Base-by-base conservation (phyloP, 1,140 invertebrate genomes). In the Ceratoteleas bidentatus region DNA sequence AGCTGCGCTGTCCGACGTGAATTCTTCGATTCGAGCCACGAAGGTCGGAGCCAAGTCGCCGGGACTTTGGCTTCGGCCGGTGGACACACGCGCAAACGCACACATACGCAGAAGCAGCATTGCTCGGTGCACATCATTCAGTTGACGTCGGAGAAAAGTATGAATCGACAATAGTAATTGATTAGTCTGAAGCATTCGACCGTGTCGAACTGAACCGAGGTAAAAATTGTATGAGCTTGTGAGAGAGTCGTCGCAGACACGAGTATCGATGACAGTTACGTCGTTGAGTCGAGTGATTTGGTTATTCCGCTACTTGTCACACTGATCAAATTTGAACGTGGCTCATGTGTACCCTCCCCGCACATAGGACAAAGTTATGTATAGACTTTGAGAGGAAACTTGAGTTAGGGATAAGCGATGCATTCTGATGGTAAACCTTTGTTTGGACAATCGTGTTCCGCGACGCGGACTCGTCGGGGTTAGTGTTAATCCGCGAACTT, bases 341-440 rank as follows among this genome's bases (percentile, higher is more conserved):
- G 85, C 85, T 89, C 79, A 85, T 90, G 87, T 90, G 87, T 90
- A 88, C 84, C 87, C 87, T 91, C 85, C 87, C 88, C 87, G 88
- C 89, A 86, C 86, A 88, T 90, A 90, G 88, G 87, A 89, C 85
- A 89, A 84, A 75, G 77, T 77, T 81, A 81, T 81, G 33, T 77
- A 77, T 62, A 83, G 65, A 80, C 47, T 74, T 81, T 81, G 15
- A 80, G 57, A 84, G 81, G 76, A 84, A 70, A 80, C 43, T 68
- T 58, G 53, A 75, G 73, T 84, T 84, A 84, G 73, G 36, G 73
- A 84, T 80, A 84, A 84, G 77, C 77, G 47, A 80, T 84, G 82
- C 82, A 77, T 34, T 75, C 53, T 13, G 58, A 78, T 61, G 57
- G 14, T 24, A 80, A 58, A 80, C 72, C 65, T 76, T 78, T 74